Base-by-base conservation (phyloP, 2,888 invertebrate species). In the Megalurothrips usitatus region DNA sequence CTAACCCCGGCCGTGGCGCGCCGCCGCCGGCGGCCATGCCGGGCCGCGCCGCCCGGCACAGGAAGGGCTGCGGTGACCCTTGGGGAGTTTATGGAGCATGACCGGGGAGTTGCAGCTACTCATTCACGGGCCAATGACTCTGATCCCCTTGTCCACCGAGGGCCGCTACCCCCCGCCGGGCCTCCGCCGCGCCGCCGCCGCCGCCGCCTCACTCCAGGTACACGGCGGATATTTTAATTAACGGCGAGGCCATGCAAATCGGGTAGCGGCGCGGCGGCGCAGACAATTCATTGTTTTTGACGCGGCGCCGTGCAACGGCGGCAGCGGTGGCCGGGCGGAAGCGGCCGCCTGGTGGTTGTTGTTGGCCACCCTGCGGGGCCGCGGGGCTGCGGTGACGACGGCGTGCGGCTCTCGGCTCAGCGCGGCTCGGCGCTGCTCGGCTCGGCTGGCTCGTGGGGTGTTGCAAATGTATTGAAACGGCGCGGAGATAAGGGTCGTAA, bases 51-150 rank as follows among this genome's bases (percentile, higher is more conserved):
- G 63, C 3, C 68, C 68, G 23, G 58, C 19, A n/a, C n/a, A 58
- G 58, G n/a, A 58, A 17, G 58, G 58, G 17, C 68, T 11, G 68
- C 68, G 68, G 68, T 68, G 68, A 68, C 68, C 68, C 68, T 68
- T 68, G 68, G 68, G 68, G 68, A 68, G 68, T 68, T 68, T 68
- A 68, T 68, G 68, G 68, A 68, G 68, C 68, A 68, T 68, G 68
- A 68, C 68, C n/a, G 68, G 68, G 68, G 68, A 68, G 68, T 23
- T 68, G 68, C 68, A 19, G 68, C 68, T 68, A 68, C 68, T 68
- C 68, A 68, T 23, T 68, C 68, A n/a, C 68, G 68, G 68, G 68
- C 68, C 68, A 68, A 68, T 68, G 68, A 68, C 68, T 68, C 68
- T 23, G 68, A 68, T 68, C 68, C 68, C 68, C n/a, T 68, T 58